Evolutionary conservation across 2,888 invertebrate genomes (phyloP).

Genomic region (Diloba caeruleocephala): DNA sequence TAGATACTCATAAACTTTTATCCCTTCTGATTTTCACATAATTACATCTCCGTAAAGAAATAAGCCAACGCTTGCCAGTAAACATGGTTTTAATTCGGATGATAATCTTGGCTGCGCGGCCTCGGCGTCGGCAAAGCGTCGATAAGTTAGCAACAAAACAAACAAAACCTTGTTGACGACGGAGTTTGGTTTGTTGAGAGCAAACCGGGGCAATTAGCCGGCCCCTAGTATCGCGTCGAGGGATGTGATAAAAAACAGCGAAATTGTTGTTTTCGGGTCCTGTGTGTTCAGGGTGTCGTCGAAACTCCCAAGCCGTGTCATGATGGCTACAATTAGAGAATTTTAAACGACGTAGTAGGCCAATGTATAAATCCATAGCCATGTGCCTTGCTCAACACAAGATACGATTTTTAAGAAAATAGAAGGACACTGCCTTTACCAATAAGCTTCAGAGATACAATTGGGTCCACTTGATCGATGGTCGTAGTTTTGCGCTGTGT

Average conservation of each 20-base stretch:
- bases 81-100: constrained; percentile 46
- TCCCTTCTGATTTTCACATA: neutral
- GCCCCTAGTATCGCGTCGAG: constrained; percentile 38
- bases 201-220: constrained; percentile 63
- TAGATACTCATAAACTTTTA: no score
- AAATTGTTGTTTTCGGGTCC: constrained; percentile 37
- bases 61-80: constrained; percentile 29
- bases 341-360: constrained; percentile 3
- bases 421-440: no score
- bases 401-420: no score
- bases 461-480: no score
- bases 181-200: constrained; percentile 59
- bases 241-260: constrained; percentile 44
- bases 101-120: constrained; percentile 31
- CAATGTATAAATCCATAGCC: neutral
- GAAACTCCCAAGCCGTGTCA: constrained; percentile 8
- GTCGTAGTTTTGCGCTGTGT: no score
- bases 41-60: constrained; percentile 13
- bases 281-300: constrained; percentile 21
- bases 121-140: constrained; percentile 37
- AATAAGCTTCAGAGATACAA: no score
- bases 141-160: constrained; percentile 64
- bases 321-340: constrained; percentile 18
- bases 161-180: constrained; percentile 61
- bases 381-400: no score